Percentiles rank a stretch among this genome's conserved stretches.
Evolutionary conservation across 2,113 vertebrate species (phyloP).

Genomic region (Myrmecophaga tridactyla): DNA sequence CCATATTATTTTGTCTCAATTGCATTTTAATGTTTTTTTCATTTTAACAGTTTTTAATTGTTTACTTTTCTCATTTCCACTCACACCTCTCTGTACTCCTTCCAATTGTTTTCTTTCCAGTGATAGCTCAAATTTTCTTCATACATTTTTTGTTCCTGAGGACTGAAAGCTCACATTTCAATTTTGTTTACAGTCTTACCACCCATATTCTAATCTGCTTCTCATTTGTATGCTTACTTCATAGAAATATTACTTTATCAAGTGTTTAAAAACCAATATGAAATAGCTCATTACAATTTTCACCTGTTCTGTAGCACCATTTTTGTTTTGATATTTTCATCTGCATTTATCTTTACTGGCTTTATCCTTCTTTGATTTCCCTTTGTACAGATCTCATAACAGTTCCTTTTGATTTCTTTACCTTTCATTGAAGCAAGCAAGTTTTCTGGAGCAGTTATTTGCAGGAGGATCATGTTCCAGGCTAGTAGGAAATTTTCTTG

Average conservation of each 20-base stretch:
- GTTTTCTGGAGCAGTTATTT: neutral
- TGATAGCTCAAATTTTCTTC: neutral
- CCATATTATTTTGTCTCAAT: neutral
- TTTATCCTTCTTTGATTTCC: neutral
- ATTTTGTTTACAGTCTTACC: neutral
- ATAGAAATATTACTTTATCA: neutral
- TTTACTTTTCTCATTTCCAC: neutral
- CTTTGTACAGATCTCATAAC: neutral
- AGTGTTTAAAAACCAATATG: neutral
- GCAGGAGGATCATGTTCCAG: neutral
- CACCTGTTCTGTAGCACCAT: neutral
- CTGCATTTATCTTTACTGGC: neutral
- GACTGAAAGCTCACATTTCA: neutral
- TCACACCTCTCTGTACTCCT: neutral
- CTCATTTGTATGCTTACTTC: neutral
- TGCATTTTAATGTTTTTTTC: neutral
- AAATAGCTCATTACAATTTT: neutral
- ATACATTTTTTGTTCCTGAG: neutral
- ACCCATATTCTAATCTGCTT: neutral
- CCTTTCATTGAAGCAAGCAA: neutral
- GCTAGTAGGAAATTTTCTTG: neutral
- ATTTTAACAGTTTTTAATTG: neutral
- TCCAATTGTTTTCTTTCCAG: neutral
- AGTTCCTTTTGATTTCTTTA: neutral
- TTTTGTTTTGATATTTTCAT: neutral